These are phyloP conservation scores for Platysternon megacephalum DNA, from an alignment of 2,113 vertebrate genomes.

Conservation along the genomic window DNA sequence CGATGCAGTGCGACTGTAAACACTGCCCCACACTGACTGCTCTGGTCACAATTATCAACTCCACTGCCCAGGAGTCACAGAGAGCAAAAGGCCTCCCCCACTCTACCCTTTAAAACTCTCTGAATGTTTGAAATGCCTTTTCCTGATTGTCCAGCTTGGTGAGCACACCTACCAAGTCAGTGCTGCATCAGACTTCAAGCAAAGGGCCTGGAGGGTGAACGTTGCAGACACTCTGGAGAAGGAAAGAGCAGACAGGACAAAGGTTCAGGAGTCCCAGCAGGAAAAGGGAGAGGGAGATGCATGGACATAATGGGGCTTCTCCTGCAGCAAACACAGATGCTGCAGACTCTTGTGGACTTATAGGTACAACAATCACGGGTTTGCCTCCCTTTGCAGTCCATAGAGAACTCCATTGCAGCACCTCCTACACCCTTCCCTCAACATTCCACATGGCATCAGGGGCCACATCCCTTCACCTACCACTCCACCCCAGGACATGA, in stretches of 20 bases:
- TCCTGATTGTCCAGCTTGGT: neutral
- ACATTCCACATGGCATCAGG: neutral
- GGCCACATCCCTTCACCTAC: neutral
- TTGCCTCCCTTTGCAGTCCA: neutral
- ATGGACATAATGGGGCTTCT: neutral
- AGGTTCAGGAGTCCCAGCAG: neutral
- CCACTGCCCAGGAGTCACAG: neutral
- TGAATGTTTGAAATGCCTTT: neutral
- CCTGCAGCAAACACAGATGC: neutral
- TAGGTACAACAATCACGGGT: neutral
- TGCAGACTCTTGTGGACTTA: neutral
- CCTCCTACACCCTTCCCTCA: neutral
- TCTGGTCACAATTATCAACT: neutral
- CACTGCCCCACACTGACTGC: neutral
- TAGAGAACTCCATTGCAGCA: neutral
- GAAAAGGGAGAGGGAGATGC: neutral
- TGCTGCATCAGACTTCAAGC: neutral
- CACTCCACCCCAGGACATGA: neutral
- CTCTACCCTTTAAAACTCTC: no score
- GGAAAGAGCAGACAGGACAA: neutral
- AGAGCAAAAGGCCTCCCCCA: neutral
- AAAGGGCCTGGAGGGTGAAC: neutral
- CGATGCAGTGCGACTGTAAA: no score
- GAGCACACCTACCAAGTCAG: neutral
- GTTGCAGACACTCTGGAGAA: neutral